phyloP scores from a whole-genome alignment of 2,888 invertebrate genomes.

The Apocheima hispidaria region DNA sequence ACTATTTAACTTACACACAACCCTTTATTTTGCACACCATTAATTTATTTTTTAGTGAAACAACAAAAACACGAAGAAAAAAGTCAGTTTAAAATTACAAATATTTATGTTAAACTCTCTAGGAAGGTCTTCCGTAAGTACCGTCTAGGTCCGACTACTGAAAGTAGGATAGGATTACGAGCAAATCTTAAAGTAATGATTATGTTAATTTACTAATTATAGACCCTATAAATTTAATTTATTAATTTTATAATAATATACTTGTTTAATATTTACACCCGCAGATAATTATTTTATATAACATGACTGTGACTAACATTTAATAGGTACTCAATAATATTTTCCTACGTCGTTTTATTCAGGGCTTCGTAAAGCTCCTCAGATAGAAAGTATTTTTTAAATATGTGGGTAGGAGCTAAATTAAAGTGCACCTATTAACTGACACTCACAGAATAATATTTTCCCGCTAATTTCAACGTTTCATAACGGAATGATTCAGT shows the following conservation, averaged over 20 bases:
- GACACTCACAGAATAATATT: conserved; percentile 73
- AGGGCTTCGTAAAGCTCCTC: neutral
- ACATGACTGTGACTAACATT: conserved; percentile 75
- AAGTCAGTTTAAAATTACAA: conserved; percentile 51
- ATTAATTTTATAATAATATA: conserved; percentile 74
- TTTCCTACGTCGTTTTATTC: neutral
- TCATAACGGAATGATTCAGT: conserved; percentile 77
- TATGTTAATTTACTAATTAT: conserved; percentile 79
- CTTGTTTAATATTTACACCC: conserved; percentile 81
- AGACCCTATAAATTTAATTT: conserved; percentile 81
- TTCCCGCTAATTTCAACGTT: conserved; percentile 68
- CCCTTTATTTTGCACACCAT: conserved; percentile 86
- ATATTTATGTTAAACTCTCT: conserved; percentile 55
- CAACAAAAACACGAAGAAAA: conserved; percentile 65
- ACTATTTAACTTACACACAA: conserved; percentile 86
- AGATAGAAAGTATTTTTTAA: neutral
- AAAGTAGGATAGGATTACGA: conserved; percentile 77
- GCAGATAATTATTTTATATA: conserved; percentile 64
- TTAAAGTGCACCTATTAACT: conserved; percentile 59
- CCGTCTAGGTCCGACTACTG: conserved; percentile 78
- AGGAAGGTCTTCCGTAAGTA: conserved; percentile 62
- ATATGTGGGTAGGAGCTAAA: neutral
- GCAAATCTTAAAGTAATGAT: conserved; percentile 81
- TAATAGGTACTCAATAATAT: conserved; percentile 52
- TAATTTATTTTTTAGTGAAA: conserved; percentile 68